These are phyloP conservation scores for Volucella bombylans DNA, from an alignment of 2,888 invertebrate species.

Conservation along the genomic window DNA sequence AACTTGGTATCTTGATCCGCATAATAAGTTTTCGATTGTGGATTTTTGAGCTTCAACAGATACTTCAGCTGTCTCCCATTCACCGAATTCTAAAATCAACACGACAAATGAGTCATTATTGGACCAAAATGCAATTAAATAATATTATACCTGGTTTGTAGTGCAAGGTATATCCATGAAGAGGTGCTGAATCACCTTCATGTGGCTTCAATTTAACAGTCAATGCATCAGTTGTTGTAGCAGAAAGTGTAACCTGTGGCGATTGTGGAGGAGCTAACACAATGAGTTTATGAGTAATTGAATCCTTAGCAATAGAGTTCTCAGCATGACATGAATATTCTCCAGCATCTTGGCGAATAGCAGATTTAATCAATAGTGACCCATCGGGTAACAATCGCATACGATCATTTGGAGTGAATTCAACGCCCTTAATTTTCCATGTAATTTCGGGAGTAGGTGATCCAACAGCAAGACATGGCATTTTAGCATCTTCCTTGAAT, in stretches of 20 bases:
- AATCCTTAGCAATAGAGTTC: slow-evolving; percentile 95
- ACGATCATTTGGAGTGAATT: slow-evolving; percentile 90
- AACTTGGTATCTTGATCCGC: slow-evolving; percentile 96
- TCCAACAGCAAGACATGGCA: slow-evolving; percentile 96
- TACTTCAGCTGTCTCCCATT: slow-evolving; percentile 94
- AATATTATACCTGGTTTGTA: slow-evolving; percentile 87
- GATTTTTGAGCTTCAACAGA: slow-evolving; percentile 90
- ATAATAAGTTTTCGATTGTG: slow-evolving; percentile 93
- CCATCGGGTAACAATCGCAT: slow-evolving; percentile 94
- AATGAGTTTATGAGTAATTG: slow-evolving; percentile 93
- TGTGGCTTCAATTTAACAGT: slow-evolving; percentile 89
- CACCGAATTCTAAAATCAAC: slow-evolving; percentile 88
- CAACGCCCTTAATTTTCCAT: slow-evolving; percentile 93
- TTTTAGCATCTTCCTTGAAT: slow-evolving; percentile 94
- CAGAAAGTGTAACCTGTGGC: slow-evolving; percentile 88
- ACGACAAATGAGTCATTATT: slow-evolving; percentile 9
- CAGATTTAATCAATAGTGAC: slow-evolving; percentile 93
- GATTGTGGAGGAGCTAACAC: slow-evolving; percentile 91
- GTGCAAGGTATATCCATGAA: slow-evolving; percentile 95
- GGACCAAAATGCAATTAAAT: not conserved
- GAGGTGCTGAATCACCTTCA: slow-evolving; percentile 91
- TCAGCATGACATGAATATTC: slow-evolving; percentile 97
- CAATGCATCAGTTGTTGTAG: slow-evolving; percentile 89
- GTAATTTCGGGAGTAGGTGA: slow-evolving; percentile 94
- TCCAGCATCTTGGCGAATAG: slow-evolving; percentile 94